Base-by-base conservation (phyloP, 2,888 invertebrate species). In the Opisthograptis luteolata region DNA sequence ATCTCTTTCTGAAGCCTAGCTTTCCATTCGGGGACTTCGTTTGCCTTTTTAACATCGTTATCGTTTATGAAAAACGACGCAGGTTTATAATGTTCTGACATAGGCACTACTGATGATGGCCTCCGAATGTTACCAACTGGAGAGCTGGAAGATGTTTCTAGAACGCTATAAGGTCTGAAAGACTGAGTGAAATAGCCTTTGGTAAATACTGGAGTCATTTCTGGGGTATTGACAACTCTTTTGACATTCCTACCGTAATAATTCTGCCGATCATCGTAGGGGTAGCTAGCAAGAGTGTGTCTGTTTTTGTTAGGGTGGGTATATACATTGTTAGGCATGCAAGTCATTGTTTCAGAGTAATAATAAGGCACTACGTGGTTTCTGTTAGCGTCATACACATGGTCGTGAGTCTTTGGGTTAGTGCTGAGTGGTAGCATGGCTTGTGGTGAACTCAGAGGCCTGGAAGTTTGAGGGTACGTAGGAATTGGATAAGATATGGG, bases 341-440 rank as follows among this genome's bases (percentile, higher is more conserved):
- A 79, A 41, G 81, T 80, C 65, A 87, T 51, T 25, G 89, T 90
- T 77, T 90, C 90, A 0, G 89, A 84, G 55, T 90, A 90, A 61
- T 90, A 90, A 55, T 90, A 90, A 35, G 90, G 90, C 30, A 88
- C 86, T 68, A 90, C 85, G 60, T 88, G 87, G 66, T 90, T 90
- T 70, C 88, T 89, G 89, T 91, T 92, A 92, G 92, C 91, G 74
- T 92, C 92, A 81, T 84, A 88, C 70, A 82, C 65, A 79, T 84
- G 91, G 68, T 84, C 87, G 64, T 80, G 83, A 64, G 71, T 81
- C 77, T 84, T 91, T 65, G 70, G 76, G 70, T 76, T 85, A 58
- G 68, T 79, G 39, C 30, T 44, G 48, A 78, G 60, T 64, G 77
- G 67, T 55, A 73, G 76, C 57, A 84, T 75, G 70, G 74, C 77